Conservation (phyloP, 2,113 vertebrate species). For the Cygnus atratus region DNA sequence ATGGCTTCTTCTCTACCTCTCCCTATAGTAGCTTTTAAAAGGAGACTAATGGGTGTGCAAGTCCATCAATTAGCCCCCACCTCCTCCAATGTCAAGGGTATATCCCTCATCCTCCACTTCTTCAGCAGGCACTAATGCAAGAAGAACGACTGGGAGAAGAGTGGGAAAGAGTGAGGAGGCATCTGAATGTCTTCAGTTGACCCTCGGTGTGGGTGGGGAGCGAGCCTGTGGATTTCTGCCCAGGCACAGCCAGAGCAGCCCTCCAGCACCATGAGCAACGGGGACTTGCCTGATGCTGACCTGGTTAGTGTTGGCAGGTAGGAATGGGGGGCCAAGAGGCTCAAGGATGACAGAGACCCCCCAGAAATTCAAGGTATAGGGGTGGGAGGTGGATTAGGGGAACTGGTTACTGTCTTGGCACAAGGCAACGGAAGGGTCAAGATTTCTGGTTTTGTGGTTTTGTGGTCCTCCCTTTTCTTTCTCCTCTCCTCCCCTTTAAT, state of each 20-base stretch:
- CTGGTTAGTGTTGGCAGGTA: conserved; percentile 45
- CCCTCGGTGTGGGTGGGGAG: neutral
- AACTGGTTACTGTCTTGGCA: neutral
- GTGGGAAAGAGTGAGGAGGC: neutral
- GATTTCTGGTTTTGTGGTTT: neutral
- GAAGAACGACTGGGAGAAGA: neutral
- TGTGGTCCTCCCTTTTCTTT: neutral
- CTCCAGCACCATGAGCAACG: neutral
- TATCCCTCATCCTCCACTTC: neutral
- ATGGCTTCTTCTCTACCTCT: neutral
- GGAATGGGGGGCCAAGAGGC: neutral
- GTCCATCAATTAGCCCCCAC: neutral
- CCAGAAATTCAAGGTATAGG: rapidly evolving
- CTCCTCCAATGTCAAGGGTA: neutral
- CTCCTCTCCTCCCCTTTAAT: neutral
- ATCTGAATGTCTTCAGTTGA: neutral
- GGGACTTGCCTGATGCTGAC: neutral
- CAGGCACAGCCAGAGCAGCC: neutral
- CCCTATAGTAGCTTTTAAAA: neutral
- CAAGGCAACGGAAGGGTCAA: neutral
- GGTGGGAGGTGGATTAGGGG: neutral
- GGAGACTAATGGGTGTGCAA: neutral
- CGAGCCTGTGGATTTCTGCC: conserved; percentile 1
- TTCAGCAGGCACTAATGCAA: neutral
- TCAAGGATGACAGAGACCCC: neutral